A percentile compares a stretch with the other conserved stretches of the same genome.
phyloP scores from a whole-genome alignment of 2,113 vertebrate species.

The Colius striatus region DNA sequence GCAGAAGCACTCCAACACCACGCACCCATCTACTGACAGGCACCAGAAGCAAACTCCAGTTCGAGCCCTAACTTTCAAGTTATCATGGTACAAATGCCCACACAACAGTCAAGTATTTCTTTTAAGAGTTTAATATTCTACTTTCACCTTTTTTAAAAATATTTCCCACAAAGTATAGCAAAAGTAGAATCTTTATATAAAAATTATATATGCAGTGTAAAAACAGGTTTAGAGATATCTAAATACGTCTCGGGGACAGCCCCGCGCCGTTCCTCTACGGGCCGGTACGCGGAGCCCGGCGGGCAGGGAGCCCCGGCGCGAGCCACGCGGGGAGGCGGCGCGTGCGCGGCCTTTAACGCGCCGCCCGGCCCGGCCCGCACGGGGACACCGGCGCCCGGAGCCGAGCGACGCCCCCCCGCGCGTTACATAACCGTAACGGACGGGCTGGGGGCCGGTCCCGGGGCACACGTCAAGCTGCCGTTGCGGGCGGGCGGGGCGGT shows the following conservation, averaged over 20 bases:
- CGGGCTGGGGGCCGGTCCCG: background rate
- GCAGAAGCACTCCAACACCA: background rate
- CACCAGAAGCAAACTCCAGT: too few species aligned
- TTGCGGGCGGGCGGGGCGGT: background rate
- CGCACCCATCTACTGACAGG: too few species aligned
- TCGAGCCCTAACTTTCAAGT: background rate
- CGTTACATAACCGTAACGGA: background rate
- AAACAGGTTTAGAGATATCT: too few species aligned
- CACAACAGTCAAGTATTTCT: fast-evolving
- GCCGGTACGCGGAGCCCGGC: too few species aligned
- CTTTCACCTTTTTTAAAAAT: background rate
- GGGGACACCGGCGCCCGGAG: background rate
- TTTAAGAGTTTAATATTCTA: background rate
- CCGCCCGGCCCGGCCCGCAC: too few species aligned
- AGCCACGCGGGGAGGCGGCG: background rate
- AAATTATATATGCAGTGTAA: too few species aligned
- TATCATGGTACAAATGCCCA: background rate
- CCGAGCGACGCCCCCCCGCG: background rate
- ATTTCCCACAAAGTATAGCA: fast-evolving
- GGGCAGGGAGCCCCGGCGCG: too few species aligned
- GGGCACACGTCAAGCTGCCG: background rate
- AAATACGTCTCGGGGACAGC: too few species aligned
- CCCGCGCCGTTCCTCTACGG: too few species aligned
- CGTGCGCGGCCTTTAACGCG: background rate
- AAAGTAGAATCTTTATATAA: fast-evolving